Conservation (phyloP, 2,113 vertebrate species). For the Phylloscopus trochiloides region DNA sequence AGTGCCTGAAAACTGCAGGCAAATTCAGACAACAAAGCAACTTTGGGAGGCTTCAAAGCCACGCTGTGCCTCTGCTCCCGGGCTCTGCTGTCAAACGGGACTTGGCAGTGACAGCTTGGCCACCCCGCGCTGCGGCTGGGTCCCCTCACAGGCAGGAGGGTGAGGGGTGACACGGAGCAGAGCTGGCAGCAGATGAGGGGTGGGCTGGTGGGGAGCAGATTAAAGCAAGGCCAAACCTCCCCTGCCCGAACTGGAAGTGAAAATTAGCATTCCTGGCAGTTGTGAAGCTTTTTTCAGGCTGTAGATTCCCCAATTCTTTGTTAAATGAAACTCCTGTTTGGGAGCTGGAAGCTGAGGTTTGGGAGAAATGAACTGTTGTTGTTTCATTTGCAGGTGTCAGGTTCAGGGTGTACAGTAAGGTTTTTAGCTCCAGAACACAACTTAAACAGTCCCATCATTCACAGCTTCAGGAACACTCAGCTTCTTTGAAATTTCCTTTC, state of each 20-base stretch:
- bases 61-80: accelerated
- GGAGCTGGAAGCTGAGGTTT: neutral
- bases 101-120: neutral
- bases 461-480: neutral
- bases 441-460: neutral
- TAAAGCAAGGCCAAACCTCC: neutral
- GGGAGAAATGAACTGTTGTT: neutral
- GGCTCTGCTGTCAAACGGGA: neutral
- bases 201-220: neutral
- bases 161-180: neutral
- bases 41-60: neutral
- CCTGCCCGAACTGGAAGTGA: neutral
- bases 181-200: neutral
- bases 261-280: neutral
- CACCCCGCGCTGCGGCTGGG: accelerated
- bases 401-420: neutral
- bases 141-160: neutral
- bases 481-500: neutral
- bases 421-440: neutral
- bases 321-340: neutral
- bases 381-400: neutral
- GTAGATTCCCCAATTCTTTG: neutral
- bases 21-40: neutral
- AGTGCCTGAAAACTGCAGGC: neutral
- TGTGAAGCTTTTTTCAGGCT: neutral